Conservation (phyloP, 2,797 vertebrate genomes). For the Nyctibius grandis region DNA sequence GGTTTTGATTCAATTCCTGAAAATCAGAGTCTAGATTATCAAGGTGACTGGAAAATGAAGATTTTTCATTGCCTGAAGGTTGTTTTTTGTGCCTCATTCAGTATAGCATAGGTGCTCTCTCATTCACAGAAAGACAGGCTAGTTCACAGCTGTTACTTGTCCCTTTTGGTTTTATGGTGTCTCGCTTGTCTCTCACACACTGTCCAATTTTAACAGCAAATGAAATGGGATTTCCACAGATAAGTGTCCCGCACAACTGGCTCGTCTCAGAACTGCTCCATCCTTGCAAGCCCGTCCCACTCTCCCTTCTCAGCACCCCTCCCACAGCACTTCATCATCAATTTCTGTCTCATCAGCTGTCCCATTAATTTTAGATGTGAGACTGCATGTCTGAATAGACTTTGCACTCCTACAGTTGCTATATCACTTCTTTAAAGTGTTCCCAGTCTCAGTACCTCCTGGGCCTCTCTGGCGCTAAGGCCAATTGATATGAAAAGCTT, state of each 20-base stretch:
- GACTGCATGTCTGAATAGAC: neutral
- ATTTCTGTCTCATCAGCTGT: neutral
- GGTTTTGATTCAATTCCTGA: neutral
- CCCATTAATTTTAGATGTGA: neutral
- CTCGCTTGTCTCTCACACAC: neutral
- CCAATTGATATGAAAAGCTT: neutral
- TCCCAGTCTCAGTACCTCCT: neutral
- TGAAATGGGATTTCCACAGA: neutral
- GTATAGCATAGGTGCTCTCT: too few relatives aligned
- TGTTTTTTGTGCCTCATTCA: neutral
- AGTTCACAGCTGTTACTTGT: neutral
- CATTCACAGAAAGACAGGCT: neutral
- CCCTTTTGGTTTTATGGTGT: neutral
- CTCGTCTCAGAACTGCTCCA: neutral
- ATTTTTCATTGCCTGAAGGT: neutral
- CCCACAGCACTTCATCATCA: neutral
- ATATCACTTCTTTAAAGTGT: neutral
- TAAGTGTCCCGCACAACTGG: neutral
- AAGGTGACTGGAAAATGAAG: neutral
- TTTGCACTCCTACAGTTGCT: neutral
- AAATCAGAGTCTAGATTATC: neutral
- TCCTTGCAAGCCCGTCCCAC: neutral
- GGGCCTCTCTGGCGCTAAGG: neutral
- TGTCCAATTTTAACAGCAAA: neutral
- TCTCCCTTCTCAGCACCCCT: neutral